These are phyloP conservation scores for Lepus timidus DNA, from an alignment of 2,113 vertebrate genomes.

Conservation along the genomic window DNA sequence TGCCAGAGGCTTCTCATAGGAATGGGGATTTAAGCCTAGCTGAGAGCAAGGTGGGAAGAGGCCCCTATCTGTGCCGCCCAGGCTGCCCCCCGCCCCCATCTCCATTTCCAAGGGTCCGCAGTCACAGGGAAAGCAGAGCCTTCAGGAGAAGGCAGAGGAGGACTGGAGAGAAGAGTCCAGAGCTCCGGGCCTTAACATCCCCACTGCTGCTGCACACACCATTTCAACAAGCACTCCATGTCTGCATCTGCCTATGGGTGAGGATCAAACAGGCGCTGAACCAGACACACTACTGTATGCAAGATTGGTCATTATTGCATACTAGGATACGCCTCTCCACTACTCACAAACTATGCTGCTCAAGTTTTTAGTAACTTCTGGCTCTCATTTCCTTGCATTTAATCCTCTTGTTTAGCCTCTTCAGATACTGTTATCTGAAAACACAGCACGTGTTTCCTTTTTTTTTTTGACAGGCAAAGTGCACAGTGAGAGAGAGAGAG, in stretches of 20 bases:
- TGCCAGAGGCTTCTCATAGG: background rate
- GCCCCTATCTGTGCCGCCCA: background rate
- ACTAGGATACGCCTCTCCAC: background rate
- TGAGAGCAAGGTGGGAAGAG: background rate
- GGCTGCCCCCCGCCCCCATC: background rate
- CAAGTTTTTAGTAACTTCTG: background rate
- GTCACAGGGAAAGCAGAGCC: background rate
- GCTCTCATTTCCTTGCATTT: constrained; percentile 23
- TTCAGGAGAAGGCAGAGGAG: background rate
- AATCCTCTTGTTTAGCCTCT: constrained; percentile 39
- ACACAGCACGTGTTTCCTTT: background rate
- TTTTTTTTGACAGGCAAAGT: too few relatives aligned
- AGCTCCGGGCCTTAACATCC: background rate
- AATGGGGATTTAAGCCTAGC: background rate
- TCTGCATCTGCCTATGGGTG: background rate
- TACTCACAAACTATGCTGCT: background rate
- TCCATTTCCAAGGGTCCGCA: background rate
- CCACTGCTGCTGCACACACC: background rate
- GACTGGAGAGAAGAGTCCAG: background rate
- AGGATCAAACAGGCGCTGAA: background rate
- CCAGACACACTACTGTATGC: too few relatives aligned
- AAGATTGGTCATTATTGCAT: background rate
- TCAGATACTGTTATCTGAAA: background rate
- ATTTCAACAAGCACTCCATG: background rate
- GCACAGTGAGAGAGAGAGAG: too few relatives aligned